phyloP scores from a whole-genome alignment of 2,113 vertebrate genomes.

The Glaucidium brasilianum region DNA sequence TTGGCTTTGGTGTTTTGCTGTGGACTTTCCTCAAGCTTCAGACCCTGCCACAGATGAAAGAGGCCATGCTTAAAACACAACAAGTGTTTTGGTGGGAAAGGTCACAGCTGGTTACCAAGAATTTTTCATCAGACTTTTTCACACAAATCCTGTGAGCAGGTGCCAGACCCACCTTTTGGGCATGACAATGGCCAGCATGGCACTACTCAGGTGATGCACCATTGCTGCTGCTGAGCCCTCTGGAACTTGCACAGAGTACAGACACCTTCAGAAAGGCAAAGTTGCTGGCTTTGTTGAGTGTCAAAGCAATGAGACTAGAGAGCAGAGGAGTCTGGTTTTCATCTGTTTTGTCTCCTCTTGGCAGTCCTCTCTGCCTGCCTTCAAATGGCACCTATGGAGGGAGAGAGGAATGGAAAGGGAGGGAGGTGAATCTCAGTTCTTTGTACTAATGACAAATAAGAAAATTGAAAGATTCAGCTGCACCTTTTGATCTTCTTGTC shows the following conservation, averaged over 20 bases:
- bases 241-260: no score
- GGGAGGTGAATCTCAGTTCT: background rate
- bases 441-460: background rate
- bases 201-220: background rate
- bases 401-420: background rate
- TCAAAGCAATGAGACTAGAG: background rate
- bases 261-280: background rate
- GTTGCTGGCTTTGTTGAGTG: background rate
- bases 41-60: background rate
- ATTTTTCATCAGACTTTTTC: fast-evolving
- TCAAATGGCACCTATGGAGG: no score
- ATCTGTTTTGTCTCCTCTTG: background rate
- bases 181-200: fast-evolving
- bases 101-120: background rate
- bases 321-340: background rate
- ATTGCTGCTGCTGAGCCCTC: background rate
- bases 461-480: background rate
- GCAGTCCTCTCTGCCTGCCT: background rate
- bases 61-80: background rate
- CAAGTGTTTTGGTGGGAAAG: background rate
- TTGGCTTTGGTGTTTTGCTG: background rate
- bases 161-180: fast-evolving
- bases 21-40: fast-evolving
- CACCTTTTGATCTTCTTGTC: background rate
- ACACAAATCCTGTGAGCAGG: fast-evolving